A percentile compares a stretch with the other conserved stretches of the same genome.
These are phyloP conservation scores for Turritopsis rubra DNA, from an alignment of 30 jellyfish, hydroid and myxozoan genomes.

Conservation along the genomic window DNA sequence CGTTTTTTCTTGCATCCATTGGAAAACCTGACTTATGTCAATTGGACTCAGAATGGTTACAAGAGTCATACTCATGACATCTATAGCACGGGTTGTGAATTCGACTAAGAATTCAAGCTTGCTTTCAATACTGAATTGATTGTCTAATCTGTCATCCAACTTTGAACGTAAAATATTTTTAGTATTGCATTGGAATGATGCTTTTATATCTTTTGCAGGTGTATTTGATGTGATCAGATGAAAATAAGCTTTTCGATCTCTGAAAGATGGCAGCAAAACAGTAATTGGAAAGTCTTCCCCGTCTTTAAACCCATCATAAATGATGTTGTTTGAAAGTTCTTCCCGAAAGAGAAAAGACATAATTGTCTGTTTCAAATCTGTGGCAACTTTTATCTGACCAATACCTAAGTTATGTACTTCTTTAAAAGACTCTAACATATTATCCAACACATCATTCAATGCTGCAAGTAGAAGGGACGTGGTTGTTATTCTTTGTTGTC, in stretches of 20 bases:
- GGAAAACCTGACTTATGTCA: not conserved
- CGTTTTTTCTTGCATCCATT: not conserved
- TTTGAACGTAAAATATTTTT: not conserved
- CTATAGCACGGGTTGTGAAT: not conserved
- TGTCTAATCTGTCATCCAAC: not conserved
- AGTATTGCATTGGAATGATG: not conserved
- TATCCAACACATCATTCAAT: not conserved
- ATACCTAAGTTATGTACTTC: not conserved
- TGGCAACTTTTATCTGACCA: not conserved
- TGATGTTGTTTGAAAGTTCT: not conserved
- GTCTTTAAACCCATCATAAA: not conserved
- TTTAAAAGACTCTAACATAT: too few species aligned
- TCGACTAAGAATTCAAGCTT: not conserved
- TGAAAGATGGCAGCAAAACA: not conserved
- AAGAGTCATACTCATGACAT: not conserved
- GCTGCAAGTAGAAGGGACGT: not conserved
- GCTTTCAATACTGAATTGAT: not conserved
- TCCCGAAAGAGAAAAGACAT: not conserved
- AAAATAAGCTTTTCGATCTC: not conserved
- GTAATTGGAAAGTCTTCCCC: not conserved
- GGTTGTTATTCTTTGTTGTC: not conserved
- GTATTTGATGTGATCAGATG: not conserved
- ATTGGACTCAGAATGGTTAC: not conserved
- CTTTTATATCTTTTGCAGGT: not conserved
- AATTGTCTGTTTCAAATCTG: not conserved